Conservation (phyloP, 2,797 vertebrate species). For the Gymnothorax javanicus region DNA sequence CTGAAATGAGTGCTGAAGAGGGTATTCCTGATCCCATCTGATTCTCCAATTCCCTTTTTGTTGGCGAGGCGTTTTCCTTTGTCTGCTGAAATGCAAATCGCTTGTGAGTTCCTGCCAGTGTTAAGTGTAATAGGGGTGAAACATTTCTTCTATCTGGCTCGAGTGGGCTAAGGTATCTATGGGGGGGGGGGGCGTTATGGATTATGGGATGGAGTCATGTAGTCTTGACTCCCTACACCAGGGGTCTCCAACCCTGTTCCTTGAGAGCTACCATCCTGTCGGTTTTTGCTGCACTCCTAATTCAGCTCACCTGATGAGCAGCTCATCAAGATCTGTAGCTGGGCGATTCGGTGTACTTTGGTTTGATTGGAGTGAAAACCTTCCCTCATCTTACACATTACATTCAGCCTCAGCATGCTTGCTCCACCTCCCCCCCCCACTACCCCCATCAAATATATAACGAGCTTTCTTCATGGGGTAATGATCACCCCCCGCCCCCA, state of each 20-base stretch:
- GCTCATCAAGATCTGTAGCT: too few relatives aligned
- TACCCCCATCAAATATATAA: background rate
- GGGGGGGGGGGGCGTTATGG: background rate
- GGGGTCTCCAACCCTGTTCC: too few relatives aligned
- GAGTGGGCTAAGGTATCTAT: background rate
- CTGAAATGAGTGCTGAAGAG: background rate
- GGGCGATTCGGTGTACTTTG: too few relatives aligned
- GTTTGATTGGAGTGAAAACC: too few relatives aligned
- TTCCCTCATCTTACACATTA: background rate
- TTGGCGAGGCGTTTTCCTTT: background rate
- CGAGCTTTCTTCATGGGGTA: background rate
- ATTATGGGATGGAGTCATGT: background rate
- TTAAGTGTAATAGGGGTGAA: background rate
- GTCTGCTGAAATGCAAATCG: background rate
- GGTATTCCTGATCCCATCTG: background rate
- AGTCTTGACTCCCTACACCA: background rate
- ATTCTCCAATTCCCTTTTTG: background rate
- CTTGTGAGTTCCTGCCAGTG: conserved; percentile 21
- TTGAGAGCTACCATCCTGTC: too few relatives aligned
- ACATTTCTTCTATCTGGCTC: background rate
- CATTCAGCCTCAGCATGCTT: background rate
- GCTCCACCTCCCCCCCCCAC: background rate
- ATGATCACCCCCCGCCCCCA: background rate
- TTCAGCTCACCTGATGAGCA: too few relatives aligned
- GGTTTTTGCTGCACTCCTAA: too few relatives aligned